Conservation (phyloP, 2,797 vertebrate species). For the Phoxinus dragarum region DNA sequence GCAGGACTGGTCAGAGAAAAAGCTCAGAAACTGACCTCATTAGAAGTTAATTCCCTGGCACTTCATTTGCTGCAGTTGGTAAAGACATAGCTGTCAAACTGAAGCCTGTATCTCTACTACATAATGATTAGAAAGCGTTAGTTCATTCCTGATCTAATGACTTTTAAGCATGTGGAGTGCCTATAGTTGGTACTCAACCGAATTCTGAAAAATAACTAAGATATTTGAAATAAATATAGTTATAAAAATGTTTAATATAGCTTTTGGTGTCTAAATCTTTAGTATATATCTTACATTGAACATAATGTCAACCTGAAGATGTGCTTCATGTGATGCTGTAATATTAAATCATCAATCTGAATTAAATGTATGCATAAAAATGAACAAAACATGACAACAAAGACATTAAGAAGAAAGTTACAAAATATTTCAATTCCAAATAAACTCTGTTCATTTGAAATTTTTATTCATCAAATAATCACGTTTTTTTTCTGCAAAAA, state of each 20-base stretch:
- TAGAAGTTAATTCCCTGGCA: constrained; percentile 32
- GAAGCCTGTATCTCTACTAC: background rate
- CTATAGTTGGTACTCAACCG: background rate
- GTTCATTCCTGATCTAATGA: background rate
- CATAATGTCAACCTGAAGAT: background rate
- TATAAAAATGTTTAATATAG: background rate
- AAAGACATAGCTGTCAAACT: constrained; percentile 28
- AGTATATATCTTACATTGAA: background rate
- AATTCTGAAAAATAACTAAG: background rate
- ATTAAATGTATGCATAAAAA: background rate
- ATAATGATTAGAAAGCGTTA: background rate
- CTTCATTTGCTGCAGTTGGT: constrained; percentile 18
- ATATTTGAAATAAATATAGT: background rate
- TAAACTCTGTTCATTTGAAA: too few species aligned
- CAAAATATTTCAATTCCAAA: background rate
- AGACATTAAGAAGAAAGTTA: too few species aligned
- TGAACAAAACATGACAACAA: too few species aligned
- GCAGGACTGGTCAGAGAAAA: background rate
- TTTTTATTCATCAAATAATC: background rate
- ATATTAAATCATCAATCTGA: background rate
- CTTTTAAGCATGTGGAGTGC: background rate
- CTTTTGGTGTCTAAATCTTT: background rate
- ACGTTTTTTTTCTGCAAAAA: background rate
- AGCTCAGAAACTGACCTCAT: constrained; percentile 48
- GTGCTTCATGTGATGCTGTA: background rate